These are phyloP conservation scores for Panagrolaimus sp. DNA, from an alignment of 1,140 invertebrate species.

Conservation along the genomic window DNA sequence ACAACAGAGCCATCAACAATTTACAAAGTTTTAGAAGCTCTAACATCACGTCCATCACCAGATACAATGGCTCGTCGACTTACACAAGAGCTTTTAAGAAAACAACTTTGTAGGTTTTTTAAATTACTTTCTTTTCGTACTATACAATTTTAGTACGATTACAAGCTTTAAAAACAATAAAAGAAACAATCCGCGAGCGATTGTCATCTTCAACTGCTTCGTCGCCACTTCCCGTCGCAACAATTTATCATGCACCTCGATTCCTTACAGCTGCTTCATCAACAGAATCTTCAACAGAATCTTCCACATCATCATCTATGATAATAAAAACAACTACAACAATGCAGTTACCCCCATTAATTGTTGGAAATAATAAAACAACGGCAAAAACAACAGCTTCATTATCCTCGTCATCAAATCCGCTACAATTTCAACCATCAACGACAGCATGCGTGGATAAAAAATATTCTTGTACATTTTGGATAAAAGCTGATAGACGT, in stretches of 20 bases:
- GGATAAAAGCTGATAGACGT: conserved; percentile 17
- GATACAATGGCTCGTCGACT: background rate
- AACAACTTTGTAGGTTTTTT: conserved; percentile 8
- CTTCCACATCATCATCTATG: background rate
- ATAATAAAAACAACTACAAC: background rate
- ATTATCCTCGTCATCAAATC: background rate
- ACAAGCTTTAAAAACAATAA: conserved; percentile 5
- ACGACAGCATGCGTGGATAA: background rate
- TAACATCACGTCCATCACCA: background rate
- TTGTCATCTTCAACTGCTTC: background rate
- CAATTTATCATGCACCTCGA: background rate
- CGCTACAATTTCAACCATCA: background rate
- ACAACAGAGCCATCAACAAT: conserved; percentile 10
- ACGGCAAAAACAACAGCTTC: too few species aligned
- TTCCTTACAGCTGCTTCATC: background rate
- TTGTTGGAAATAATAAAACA: background rate
- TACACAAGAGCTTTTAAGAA: background rate
- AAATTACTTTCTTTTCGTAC: background rate
- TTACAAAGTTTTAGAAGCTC: background rate
- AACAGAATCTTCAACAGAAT: background rate
- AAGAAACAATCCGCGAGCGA: conserved; percentile 6
- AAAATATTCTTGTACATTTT: conserved; percentile 18
- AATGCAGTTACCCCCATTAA: background rate
- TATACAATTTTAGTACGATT: background rate
- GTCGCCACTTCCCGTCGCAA: background rate